Evolutionary conservation across 2,888 invertebrate genomes (phyloP).

Genomic region (Nomada lathburiana): DNA sequence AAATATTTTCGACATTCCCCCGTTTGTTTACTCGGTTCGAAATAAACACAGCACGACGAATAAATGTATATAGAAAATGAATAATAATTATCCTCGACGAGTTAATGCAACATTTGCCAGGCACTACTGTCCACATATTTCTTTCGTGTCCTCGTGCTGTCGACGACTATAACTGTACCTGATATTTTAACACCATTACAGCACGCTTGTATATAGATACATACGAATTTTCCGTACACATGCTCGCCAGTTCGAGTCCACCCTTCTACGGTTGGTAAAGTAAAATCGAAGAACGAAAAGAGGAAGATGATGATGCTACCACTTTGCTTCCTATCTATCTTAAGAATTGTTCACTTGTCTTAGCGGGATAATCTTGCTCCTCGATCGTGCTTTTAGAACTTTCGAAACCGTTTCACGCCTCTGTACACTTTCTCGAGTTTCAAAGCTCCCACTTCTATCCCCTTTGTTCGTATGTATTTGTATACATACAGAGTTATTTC

Average conservation of each 20-base stretch:
- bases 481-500: slow-evolving; percentile 42
- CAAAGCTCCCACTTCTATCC: slow-evolving; percentile 25
- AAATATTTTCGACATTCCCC: not conserved
- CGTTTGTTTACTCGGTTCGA: not conserved
- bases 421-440: slow-evolving; percentile 51
- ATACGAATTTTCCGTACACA: slow-evolving; percentile 50
- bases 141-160: slow-evolving; percentile 27
- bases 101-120: too few species aligned
- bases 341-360: slow-evolving; percentile 54
- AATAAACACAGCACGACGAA: not conserved
- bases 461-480: slow-evolving; percentile 61
- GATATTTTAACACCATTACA: slow-evolving; percentile 44
- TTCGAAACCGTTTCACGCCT: slow-evolving; percentile 58
- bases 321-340: slow-evolving; percentile 39
- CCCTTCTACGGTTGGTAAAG: not conserved
- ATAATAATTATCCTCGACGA: too few species aligned
- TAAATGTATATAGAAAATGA: too few species aligned
- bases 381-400: slow-evolving; percentile 57
- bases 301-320: slow-evolving; percentile 17
- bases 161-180: slow-evolving; percentile 22
- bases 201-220: slow-evolving; percentile 70
- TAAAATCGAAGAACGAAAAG: not conserved
- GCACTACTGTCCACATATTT: not conserved
- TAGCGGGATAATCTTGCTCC: slow-evolving; percentile 51
- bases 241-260: slow-evolving; percentile 38